These are phyloP conservation scores for Dicranocentrus wangi DNA, from an alignment of 2,888 invertebrate genomes.

Conservation along the genomic window DNA sequence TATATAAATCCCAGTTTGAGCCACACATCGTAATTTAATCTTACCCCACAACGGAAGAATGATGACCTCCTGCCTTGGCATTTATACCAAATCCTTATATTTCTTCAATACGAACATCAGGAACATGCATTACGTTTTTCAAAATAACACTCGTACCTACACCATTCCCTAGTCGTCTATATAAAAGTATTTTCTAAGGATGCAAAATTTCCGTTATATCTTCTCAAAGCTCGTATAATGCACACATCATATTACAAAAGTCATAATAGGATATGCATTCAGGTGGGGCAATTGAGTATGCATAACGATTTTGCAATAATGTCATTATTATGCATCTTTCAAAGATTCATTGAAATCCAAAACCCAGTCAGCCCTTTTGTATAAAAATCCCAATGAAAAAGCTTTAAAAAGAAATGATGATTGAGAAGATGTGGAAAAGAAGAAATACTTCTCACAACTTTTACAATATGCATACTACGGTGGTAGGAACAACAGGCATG, in stretches of 20 bases:
- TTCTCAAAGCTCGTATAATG: neutral
- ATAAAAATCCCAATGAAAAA: neutral
- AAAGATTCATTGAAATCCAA: neutral
- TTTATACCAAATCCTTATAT: neutral
- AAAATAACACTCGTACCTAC: neutral
- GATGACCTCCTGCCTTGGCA: conserved; percentile 22
- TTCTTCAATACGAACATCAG: neutral
- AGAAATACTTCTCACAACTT: too few species aligned
- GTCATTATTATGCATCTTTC: neutral
- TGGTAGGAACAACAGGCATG: neutral
- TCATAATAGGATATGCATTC: too few species aligned
- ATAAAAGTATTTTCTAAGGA: neutral
- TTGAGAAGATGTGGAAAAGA: too few species aligned
- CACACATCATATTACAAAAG: neutral
- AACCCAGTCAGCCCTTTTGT: too few species aligned
- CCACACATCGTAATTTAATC: too few species aligned
- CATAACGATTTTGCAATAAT: neutral
- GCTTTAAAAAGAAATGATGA: too few species aligned
- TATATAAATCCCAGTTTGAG: too few species aligned
- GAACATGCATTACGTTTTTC: neutral
- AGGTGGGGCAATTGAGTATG: conserved; percentile 5
- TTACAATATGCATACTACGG: too few species aligned
- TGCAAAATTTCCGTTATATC: neutral
- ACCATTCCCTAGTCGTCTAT: neutral
- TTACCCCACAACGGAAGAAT: neutral